Evolutionary conservation across 2,113 vertebrate species (phyloP), one percentile per base, ranked within the genome.

Genomic region (Cynocephalus volans): DNA sequence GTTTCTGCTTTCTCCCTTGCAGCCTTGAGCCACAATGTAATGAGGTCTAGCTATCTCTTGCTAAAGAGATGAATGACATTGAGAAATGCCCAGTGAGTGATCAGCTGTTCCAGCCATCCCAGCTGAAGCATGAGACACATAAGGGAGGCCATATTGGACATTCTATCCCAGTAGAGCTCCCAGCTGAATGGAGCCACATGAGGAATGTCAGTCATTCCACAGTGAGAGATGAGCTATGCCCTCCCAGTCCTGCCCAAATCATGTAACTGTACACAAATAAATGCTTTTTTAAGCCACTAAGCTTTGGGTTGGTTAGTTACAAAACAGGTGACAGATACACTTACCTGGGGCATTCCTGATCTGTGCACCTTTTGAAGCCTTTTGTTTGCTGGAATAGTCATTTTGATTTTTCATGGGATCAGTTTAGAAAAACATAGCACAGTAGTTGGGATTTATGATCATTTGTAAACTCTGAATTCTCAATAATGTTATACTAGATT

Each of bases 381-480:
- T 93, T 64, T 36, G 17, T 62, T 87, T 88, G 21, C 31, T 79
- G 41, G 56, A 58, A 82, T 6, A 45, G 56, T 62, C 18, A 52
- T 83, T 58, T 7, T 92, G 54, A 56, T 50, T 83, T 88, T 50
- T 26, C 14, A 24, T 5, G 36, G n/a, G 23, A 6, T 45, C 50
- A 90, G 36, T 65, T 65, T 73, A 72, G 48, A 31, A 52, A 81
- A 76, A 93, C 52, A 81, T 18, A 85, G 14, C n/a, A 60, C 8
- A 81, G 58, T 62, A 50, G 67, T 26, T 87, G 88, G 45, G 17
- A 87, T 54, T 82, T 48, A n/a, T 13, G 58, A 62, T 77, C 58
- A 69, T 75, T 93, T 81, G 70, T 77, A 58, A 93, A 77, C 65
- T 72, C 31, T 86, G 48, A 89, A 81, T 41, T 92, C 6, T 86